Evolutionary conservation across 2,797 vertebrate species (phyloP).

Genomic region (Siniperca scherzeri): DNA sequence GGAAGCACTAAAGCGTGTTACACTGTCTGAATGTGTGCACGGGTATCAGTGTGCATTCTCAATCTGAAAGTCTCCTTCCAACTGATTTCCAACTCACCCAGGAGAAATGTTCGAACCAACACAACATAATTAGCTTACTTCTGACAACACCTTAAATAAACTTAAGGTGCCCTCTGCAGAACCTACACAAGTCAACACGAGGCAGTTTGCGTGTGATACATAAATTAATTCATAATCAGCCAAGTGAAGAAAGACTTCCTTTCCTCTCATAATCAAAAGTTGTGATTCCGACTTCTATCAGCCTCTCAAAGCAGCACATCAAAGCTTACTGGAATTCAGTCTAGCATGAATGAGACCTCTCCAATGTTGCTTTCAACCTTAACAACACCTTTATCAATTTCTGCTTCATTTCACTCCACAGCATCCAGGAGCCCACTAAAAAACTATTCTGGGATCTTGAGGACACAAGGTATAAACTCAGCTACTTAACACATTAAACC

Average conservation of each 20-base stretch:
- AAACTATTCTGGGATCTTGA: background rate
- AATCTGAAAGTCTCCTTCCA: constrained; percentile 17
- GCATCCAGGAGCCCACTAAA: background rate
- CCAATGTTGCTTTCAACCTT: constrained; percentile 13
- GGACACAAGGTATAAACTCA: constrained; percentile 7
- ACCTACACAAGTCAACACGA: constrained; percentile 18
- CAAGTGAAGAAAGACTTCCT: constrained; percentile 10
- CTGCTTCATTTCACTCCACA: constrained; percentile 46
- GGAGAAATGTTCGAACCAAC: constrained; percentile 28
- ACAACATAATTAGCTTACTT: constrained; percentile 34
- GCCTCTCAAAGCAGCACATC: constrained; percentile 45
- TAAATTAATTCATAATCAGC: constrained; percentile 58
- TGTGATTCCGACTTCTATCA: constrained; percentile 31
- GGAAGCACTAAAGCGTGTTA: constrained; percentile 43
- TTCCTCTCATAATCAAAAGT: constrained; percentile 29
- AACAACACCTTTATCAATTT: constrained; percentile 40
- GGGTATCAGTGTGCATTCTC: constrained; percentile 18
- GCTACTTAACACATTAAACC: background rate
- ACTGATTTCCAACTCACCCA: constrained; percentile 16
- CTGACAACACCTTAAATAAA: constrained; percentile 49
- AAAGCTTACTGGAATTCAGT: constrained; percentile 51
- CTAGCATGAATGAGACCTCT: constrained; percentile 40
- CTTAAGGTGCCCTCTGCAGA: constrained; percentile 22
- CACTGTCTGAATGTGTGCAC: constrained; percentile 39
- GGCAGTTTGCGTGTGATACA: constrained; percentile 40